These are phyloP conservation scores for Hypothenemus hampei DNA, from an alignment of 1,140 invertebrate genomes.

Conservation along the genomic window DNA sequence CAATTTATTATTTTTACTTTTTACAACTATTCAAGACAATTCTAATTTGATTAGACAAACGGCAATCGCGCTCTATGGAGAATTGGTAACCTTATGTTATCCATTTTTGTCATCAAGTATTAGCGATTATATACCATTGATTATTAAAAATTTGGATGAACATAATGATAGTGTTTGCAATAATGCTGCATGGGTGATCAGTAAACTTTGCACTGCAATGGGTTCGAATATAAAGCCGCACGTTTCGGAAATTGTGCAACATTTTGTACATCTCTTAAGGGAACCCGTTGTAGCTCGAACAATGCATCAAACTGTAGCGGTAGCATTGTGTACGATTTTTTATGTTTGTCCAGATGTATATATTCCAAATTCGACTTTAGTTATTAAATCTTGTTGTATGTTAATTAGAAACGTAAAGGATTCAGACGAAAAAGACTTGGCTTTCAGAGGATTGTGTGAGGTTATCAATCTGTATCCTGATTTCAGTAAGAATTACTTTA, in stretches of 20 bases:
- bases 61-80: slow-evolving; percentile 94
- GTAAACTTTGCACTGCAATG: slow-evolving; percentile 94
- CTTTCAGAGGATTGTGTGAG: slow-evolving; percentile 96
- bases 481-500: slow-evolving; percentile 40
- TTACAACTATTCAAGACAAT: slow-evolving; percentile 96
- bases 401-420: slow-evolving; percentile 95
- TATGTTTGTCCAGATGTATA: slow-evolving; percentile 98
- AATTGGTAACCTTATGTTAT: slow-evolving; percentile 97
- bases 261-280: slow-evolving; percentile 34
- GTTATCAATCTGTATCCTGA: slow-evolving; percentile 38
- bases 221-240: slow-evolving; percentile 50
- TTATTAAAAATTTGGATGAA: slow-evolving; percentile 95
- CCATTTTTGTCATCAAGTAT: slow-evolving; percentile 91
- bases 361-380: slow-evolving; percentile 94
- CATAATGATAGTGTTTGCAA: slow-evolving; percentile 98
- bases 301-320: slow-evolving; percentile 63
- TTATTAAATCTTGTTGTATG: slow-evolving; percentile 98
- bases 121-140: slow-evolving; percentile 88
- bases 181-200: slow-evolving; percentile 98
- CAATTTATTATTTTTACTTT: slow-evolving; percentile 92
- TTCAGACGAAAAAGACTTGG: slow-evolving; percentile 99
- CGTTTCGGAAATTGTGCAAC: slow-evolving; percentile 36
- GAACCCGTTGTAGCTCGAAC: slow-evolving; percentile 33
- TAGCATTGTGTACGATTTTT: slow-evolving; percentile 99
- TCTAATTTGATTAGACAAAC: slow-evolving; percentile 97